A percentile compares a stretch with the other conserved stretches of the same genome.
Evolutionary conservation across 2,113 vertebrate species (phyloP).

Genomic region (Phycodurus eques): DNA sequence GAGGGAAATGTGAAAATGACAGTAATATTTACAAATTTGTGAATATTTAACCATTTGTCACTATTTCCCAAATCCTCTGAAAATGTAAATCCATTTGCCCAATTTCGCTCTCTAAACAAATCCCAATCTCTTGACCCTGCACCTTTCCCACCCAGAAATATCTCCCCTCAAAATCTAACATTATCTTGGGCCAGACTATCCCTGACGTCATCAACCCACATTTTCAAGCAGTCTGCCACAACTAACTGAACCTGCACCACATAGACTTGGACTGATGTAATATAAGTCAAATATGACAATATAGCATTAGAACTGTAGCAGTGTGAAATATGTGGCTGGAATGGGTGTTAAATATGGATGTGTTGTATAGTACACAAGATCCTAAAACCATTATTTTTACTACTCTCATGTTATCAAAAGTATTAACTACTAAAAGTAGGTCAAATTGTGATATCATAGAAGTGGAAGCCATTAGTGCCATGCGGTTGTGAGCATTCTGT

Average conservation of each 20-base stretch:
- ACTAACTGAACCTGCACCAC: conserved; percentile 46
- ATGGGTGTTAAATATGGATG: conserved; percentile 8
- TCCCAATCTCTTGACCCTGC: conserved; percentile 48
- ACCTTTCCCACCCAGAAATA: conserved; percentile 58
- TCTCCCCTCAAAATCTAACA: conserved; percentile 60
- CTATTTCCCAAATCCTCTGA: conserved; percentile 32
- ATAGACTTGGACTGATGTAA: conserved; percentile 11
- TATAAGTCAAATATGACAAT: background rate
- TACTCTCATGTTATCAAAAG: conserved; percentile 16
- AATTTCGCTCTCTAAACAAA: conserved; percentile 36
- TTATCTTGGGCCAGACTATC: conserved; percentile 52
- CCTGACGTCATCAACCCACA: conserved; percentile 59
- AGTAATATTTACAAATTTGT: conserved; percentile 50
- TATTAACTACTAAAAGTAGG: conserved; percentile 45
- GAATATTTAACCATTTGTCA: conserved; percentile 50
- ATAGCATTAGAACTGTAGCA: background rate
- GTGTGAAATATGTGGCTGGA: conserved; percentile 5
- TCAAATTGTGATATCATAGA: conserved; percentile 35
- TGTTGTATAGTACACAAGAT: background rate
- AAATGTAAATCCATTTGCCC: conserved; percentile 45
- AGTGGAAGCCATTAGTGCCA: conserved; percentile 46
- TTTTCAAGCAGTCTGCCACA: conserved; percentile 47
- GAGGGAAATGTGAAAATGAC: conserved; percentile 49
- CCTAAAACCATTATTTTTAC: conserved; percentile 15
- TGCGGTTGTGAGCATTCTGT: conserved; percentile 51